Evolutionary conservation across 2,797 vertebrate species (phyloP).

Genomic region (Syngnathus rostellatus): DNA sequence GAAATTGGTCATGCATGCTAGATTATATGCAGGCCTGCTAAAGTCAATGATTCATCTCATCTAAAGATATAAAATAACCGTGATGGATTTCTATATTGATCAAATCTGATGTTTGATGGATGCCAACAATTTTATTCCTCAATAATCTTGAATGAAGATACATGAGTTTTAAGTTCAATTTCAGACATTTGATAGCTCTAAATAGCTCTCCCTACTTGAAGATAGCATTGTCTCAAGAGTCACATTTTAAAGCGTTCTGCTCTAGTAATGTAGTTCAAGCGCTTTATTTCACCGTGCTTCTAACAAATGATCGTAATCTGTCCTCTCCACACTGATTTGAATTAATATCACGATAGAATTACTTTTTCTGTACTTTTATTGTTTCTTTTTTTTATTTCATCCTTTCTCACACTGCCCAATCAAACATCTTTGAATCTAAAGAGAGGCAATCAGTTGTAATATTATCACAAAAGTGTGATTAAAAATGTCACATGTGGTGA

Average conservation of each 20-base stretch:
- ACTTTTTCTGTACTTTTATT: conserved; percentile 20
- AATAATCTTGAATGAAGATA: conserved; percentile 28
- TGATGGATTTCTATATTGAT: conserved; percentile 39
- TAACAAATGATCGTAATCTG: conserved; percentile 47
- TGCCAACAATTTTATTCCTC: conserved; percentile 24
- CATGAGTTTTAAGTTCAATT: conserved; percentile 27
- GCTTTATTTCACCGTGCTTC: conserved; percentile 32
- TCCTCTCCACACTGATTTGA: conserved; percentile 33
- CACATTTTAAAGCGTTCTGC: conserved; percentile 26
- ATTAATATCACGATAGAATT: conserved; percentile 41
- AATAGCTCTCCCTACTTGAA: conserved; percentile 15
- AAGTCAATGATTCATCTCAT: conserved; percentile 23
- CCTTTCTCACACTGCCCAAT: too few relatives aligned
- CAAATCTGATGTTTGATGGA: conserved; percentile 37
- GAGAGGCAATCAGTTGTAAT: too few relatives aligned
- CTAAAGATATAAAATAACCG: conserved; percentile 22
- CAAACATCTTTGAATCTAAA: too few relatives aligned
- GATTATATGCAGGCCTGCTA: conserved; percentile 31
- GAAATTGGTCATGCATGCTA: conserved; percentile 13
- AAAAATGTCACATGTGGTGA: too few relatives aligned
- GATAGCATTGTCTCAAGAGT: conserved; percentile 7
- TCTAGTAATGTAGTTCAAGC: conserved; percentile 21
- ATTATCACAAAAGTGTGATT: too few relatives aligned
- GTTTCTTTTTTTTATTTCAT: conserved; percentile 17
- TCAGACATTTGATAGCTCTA: conserved; percentile 27